Conservation (phyloP, 2,113 vertebrate genomes). For the Syngnathus floridae region DNA sequence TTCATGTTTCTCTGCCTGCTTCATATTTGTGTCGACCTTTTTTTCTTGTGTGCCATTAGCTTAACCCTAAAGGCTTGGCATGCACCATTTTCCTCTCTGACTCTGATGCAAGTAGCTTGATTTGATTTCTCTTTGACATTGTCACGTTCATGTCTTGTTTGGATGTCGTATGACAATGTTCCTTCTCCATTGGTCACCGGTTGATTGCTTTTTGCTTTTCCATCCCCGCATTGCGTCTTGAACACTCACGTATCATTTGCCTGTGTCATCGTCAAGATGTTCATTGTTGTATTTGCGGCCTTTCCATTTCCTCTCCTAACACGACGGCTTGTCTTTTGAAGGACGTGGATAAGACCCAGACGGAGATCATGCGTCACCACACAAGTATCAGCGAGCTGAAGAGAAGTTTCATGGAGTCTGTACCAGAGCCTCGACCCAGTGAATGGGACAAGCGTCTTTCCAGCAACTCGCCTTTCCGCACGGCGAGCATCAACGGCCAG, state of each 20-base stretch:
- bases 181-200: too few relatives aligned
- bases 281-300: not conserved
- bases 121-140: slow-evolving; percentile 37
- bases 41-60: slow-evolving; percentile 40
- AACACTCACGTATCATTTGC: too few relatives aligned
- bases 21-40: slow-evolving; percentile 14
- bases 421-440: slow-evolving; percentile 84
- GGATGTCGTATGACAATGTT: too few relatives aligned
- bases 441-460: slow-evolving; percentile 98
- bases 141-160: slow-evolving; percentile 9
- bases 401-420: slow-evolving; percentile 96
- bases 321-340: slow-evolving; percentile 41
- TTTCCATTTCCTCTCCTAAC: slow-evolving; percentile 1
- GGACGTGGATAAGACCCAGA: slow-evolving; percentile 94
- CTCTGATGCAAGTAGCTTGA: slow-evolving; percentile 69
- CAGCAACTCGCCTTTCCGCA: slow-evolving; percentile 89
- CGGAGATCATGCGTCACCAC: slow-evolving; percentile 93
- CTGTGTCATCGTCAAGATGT: not conserved
- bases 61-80: slow-evolving; percentile 66
- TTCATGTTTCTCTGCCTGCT: slow-evolving; percentile 35
- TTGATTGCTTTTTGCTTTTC: not conserved
- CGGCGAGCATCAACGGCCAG: slow-evolving; percentile 86
- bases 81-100: slow-evolving; percentile 69
- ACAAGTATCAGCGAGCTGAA: slow-evolving; percentile 96
- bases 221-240: too few relatives aligned